phyloP scores from a whole-genome alignment of 2,888 invertebrate species.

The Catocala fraxini region DNA sequence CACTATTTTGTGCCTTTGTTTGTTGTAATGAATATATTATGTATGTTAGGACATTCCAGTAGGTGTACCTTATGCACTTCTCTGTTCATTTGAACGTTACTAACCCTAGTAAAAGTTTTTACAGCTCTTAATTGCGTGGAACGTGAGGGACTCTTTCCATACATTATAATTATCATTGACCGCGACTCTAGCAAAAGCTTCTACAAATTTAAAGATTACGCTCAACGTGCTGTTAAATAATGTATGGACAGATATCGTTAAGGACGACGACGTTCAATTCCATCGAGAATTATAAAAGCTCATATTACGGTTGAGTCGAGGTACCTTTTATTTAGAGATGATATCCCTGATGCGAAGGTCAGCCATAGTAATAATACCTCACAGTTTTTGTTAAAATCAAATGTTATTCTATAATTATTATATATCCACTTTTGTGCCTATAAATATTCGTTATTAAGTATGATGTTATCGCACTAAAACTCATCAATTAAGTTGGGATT shows the following conservation, averaged over 20 bases:
- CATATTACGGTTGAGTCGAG: too few species aligned
- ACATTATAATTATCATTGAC: too few species aligned
- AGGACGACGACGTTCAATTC: too few species aligned
- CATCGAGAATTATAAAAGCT: too few species aligned
- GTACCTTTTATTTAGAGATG: too few species aligned
- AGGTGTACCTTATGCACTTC: conserved; percentile 73
- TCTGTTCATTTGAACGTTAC: conserved; percentile 48
- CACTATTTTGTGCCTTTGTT: conserved; percentile 84
- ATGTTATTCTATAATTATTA: conserved; percentile 72
- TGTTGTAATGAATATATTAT: conserved; percentile 71
- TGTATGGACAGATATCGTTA: too few species aligned
- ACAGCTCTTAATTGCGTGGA: conserved; percentile 2
- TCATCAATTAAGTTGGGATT: conserved; percentile 76
- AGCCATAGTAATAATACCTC: conserved; percentile 60
- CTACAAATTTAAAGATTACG: too few species aligned
- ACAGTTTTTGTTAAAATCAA: conserved; percentile 71
- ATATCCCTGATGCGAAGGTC: conserved; percentile 4
- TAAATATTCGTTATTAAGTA: conserved; percentile 69
- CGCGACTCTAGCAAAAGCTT: too few species aligned
- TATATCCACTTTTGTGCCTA: conserved; percentile 83
- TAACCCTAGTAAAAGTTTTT: conserved; percentile 19
- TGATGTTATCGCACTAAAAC: conserved; percentile 79
- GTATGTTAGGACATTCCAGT: conserved; percentile 78
- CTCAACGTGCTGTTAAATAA: too few species aligned
- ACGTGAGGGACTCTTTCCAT: too few species aligned